Base-by-base conservation (phyloP, 2,797 vertebrate species). In the Silurus lanzhouensis region DNA sequence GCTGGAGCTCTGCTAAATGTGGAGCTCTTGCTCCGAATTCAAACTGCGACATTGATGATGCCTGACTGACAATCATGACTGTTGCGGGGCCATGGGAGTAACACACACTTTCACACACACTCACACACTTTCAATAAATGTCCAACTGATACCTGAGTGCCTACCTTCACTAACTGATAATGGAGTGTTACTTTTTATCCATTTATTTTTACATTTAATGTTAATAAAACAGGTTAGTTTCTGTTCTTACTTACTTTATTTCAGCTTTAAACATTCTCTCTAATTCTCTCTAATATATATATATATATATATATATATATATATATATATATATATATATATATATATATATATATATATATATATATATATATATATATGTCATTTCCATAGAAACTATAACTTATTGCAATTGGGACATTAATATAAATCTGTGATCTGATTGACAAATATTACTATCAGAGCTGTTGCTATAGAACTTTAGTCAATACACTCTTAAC, bases 1-100 rank as follows among this genome's bases (percentile, higher is more conserved):
- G 48, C 0, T 48, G 76, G n/a, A 61, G 70, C 64, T 84, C 71
- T 72, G 72, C 71, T 76, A 58, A 25, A 87, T 63, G 2, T 12
- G 1, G 63, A 60, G 74, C 31, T 44, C 63, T 68, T 48, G 46
- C 38, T 63, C 74, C 8, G 22, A 55, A 79, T 64, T 38, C 72
- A 82, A 84, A 78, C 66, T 81, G 76, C 12, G 64, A 83, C 63
- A 27, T 38, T 60, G 57, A 9, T 38, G 55, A 64, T 67, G 80
- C 6, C 74, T 83, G 64, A 46, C 61, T 66, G 78, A 68, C 44
- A 76, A 12, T 27, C 55, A 76, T 9, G 10, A 76, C 72, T 20
- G 67, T 8, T 44, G 31, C 8, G 17, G 67, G 67, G 31, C 38
- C 31, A 44, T 70, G 67, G 63, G 19, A 38, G 31, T 20, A 79